Conservation (phyloP, 2,113 vertebrate genomes). For the Oryzias curvinotus region DNA sequence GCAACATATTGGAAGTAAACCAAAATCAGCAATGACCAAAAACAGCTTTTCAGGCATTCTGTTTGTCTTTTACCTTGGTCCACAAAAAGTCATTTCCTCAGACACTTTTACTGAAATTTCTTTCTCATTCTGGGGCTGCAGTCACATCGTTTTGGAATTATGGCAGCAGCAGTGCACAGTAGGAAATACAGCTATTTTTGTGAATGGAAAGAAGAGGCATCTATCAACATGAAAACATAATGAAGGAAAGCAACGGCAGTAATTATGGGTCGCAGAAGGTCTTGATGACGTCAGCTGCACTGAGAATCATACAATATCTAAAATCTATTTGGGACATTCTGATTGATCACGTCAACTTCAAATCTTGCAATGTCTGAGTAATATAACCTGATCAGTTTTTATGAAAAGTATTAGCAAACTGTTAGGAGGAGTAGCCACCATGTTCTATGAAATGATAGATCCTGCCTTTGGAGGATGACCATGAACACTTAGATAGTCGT, state of each 20-base stretch:
- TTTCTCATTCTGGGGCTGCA: slow-evolving; percentile 19
- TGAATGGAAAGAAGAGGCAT: slow-evolving; percentile 30
- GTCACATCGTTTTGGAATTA: slow-evolving; percentile 39
- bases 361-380: too few species aligned
- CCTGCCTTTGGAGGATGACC: too few species aligned
- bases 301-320: too few species aligned
- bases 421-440: too few species aligned
- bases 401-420: too few species aligned
- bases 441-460: too few species aligned
- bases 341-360: too few species aligned
- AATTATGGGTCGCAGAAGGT: slow-evolving; percentile 54
- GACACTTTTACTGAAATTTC: slow-evolving; percentile 23
- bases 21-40: background rate
- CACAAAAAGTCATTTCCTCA: slow-evolving; percentile 18
- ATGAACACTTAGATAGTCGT: too few species aligned
- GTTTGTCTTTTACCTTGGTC: slow-evolving; percentile 22
- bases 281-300: slow-evolving; percentile 5
- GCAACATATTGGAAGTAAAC: background rate
- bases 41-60: slow-evolving; percentile 15
- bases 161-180: slow-evolving; percentile 13
- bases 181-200: slow-evolving; percentile 18
- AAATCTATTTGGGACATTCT: too few species aligned
- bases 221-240: slow-evolving; percentile 44
- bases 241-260: slow-evolving; percentile 48
- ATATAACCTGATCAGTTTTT: too few species aligned